Base-by-base conservation (phyloP, 1,140 invertebrate species). In the Heliconius eleuchia region DNA sequence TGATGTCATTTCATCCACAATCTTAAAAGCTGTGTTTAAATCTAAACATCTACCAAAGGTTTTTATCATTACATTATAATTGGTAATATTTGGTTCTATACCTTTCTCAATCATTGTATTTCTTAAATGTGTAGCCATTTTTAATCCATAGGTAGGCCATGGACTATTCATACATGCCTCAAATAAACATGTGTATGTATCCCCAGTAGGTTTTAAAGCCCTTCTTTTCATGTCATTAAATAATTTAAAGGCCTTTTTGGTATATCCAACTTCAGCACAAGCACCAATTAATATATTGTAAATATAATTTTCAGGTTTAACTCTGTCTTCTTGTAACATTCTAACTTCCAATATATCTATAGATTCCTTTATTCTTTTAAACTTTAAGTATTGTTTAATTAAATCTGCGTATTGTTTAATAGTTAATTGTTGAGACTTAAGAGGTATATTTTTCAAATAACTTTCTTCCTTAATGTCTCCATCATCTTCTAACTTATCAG, bases 11-110 rank as follows among this genome's bases (percentile, higher is more conserved):
- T 98, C 97, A 95, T 99, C 98, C 13, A 97, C 96, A 75, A 99
- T 88, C 87, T 95, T 82, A 94, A 98, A 98, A 8, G 98, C 97
- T 73, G 96, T 96, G 73, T 95, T 79, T 18, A 98, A 85, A 89
- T 98, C 96, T 7, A 97, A 97, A 94, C 97, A 97, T 81, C 96
- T 93, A 4, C 97, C 98, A 95, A 98, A 99, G 4, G 98, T 97
- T 95, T 98, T 99, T 11, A 99, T 97, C 96, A 99, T 97, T 6
- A 97, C 96, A 96, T 98, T 97, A 84, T 98, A 99, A 88, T 97
- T 98, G 5, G 96, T 96, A 1, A 96, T 86, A 92, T 98, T 98
- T 2, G 97, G 95, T 71, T 95, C 86, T 82, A 96, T 94, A 7
- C 95, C 95, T 85, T 97, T 97, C 80, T 97, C 95, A 71, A 95